Evolutionary conservation across 1,140 invertebrate species (phyloP), one percentile per base, ranked within the genome.

Genomic region (Trichonephila clavipes): DNA sequence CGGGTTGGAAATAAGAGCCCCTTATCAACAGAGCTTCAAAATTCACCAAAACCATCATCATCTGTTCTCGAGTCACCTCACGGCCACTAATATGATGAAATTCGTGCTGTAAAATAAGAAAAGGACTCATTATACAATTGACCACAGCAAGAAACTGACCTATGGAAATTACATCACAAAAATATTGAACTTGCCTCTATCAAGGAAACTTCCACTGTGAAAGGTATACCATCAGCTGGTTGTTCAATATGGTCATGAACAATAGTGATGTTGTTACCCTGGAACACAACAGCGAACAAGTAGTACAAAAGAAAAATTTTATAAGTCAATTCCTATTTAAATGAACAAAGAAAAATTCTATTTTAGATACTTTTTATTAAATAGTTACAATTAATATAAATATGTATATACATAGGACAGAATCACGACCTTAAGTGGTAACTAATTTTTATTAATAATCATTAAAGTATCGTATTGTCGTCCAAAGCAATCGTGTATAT

Each of bases 31-130:
- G 97, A 19, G 97, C 97, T 90, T 97, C 96, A 1, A 99, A 96
- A 95, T 98, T 97, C 91, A 98, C 97, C n/a, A 99, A 96, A 0
- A 98, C 97, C 95, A 98, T 97, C 98, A 99, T 99, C 72, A 99
- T 97, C 95, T 99, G 98, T 93, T 99, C 98, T 85, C 98, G 96
- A 4, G 97, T 97, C 0, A 98, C 97, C 3, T 97, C 96, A 0
- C 96, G 95, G 2, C 97, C 97, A 91, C 96, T 97, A 0, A 96
- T 95, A 7, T 95, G 95, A 83, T 93, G 95, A 95, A 99, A 99
- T 95, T 98, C 97, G 0, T 96, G 96, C 95, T 99, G 98, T 6
- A 88, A 77, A 40, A 77, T 62, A 62, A 62, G 19, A 62, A 62
- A 6, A 19, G 28, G 0, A 64, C 4, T 88, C n/a, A 64, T n/a